These are phyloP conservation scores for Parus major DNA, from an alignment of 2,113 vertebrate species.

Conservation along the genomic window DNA sequence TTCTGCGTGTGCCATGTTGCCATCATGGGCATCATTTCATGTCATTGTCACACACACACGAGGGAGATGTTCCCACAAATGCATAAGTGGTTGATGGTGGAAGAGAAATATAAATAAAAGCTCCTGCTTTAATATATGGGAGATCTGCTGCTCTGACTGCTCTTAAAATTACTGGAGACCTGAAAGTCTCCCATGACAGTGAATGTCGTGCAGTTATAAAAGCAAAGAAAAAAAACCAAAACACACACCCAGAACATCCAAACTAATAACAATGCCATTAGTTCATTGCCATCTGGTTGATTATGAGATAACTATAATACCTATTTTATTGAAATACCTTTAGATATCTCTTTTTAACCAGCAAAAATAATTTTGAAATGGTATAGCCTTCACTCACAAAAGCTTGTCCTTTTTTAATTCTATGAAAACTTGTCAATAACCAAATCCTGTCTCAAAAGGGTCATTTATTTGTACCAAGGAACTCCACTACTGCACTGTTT, in stretches of 20 bases:
- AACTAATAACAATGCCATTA: neutral
- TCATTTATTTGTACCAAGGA: neutral
- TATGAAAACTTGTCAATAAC: neutral
- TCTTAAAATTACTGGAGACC: neutral
- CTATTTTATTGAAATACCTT: neutral
- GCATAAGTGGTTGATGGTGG: neutral
- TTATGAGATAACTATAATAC: neutral
- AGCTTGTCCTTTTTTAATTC: neutral
- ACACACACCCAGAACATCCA: neutral
- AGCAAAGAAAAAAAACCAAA: neutral
- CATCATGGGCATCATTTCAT: neutral
- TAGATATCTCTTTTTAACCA: neutral
- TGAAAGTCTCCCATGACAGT: neutral
- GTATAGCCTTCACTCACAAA: neutral
- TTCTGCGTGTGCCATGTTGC: neutral
- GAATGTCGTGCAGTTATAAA: neutral
- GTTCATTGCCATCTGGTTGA: neutral
- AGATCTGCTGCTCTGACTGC: neutral
- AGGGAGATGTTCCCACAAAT: neutral
- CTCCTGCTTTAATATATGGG: neutral
- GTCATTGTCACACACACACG: neutral
- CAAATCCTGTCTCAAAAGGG: neutral
- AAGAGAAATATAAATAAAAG: neutral
- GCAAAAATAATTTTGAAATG: neutral
- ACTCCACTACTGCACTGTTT: neutral